Conservation (phyloP, 2,888 invertebrate genomes). For the Coremacera marginata region DNA sequence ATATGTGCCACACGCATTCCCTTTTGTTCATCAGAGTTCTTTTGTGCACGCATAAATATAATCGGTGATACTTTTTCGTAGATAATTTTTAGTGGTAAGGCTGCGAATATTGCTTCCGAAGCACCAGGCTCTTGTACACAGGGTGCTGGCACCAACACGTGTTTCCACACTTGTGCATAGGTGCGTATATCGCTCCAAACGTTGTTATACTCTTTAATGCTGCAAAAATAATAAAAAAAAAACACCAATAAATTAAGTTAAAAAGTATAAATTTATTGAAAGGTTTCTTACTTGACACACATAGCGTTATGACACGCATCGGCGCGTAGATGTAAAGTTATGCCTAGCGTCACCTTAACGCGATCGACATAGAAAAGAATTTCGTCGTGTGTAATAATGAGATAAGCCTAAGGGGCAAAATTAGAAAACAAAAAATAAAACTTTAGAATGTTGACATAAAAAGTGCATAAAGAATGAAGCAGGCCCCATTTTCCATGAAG, state of each 20-base stretch:
- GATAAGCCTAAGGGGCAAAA: slow-evolving; percentile 73
- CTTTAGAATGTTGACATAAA: too few species aligned
- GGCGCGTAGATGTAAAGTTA: slow-evolving; percentile 71
- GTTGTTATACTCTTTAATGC: slow-evolving; percentile 77
- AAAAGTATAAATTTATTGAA: not conserved
- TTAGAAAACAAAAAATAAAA: too few species aligned
- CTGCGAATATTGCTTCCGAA: slow-evolving; percentile 77
- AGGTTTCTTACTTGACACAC: slow-evolving; percentile 74
- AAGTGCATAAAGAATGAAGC: too few species aligned
- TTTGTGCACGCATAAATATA: slow-evolving; percentile 86
- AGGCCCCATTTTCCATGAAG: too few species aligned
- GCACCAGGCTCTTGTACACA: slow-evolving; percentile 78
- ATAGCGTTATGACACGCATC: slow-evolving; percentile 73
- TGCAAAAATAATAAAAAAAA: slow-evolving; percentile 57
- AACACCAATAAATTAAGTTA: not conserved
- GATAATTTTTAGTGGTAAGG: slow-evolving; percentile 73
- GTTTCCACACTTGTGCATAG: slow-evolving; percentile 75
- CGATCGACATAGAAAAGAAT: slow-evolving; percentile 80
- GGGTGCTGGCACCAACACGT: slow-evolving; percentile 77
- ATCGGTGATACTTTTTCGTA: slow-evolving; percentile 82
- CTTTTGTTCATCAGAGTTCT: slow-evolving; percentile 82
- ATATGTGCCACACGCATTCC: slow-evolving; percentile 90
- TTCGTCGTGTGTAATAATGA: slow-evolving; percentile 76
- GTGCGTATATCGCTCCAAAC: slow-evolving; percentile 80
- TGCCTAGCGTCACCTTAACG: slow-evolving; percentile 74